Conservation (phyloP, 1,140 invertebrate genomes). For the Drepana arcuata region DNA sequence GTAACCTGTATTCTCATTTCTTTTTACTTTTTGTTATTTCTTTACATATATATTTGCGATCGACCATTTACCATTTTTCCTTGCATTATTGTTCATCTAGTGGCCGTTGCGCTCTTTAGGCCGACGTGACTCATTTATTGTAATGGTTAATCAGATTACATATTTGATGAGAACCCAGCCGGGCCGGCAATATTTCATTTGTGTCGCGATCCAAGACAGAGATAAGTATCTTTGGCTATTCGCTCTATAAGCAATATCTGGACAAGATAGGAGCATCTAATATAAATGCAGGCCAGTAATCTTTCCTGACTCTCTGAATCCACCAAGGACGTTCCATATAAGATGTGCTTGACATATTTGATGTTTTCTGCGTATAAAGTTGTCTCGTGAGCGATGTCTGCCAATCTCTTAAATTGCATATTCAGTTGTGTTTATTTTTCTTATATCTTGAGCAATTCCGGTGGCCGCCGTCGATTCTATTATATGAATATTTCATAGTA, state of each 20-base stretch:
- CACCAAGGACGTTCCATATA: constrained; percentile 17
- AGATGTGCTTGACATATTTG: constrained; percentile 2
- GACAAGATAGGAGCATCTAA: constrained; percentile 34
- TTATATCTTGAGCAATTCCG: constrained; percentile 13
- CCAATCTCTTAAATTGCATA: constrained; percentile 12
- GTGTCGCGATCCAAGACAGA: constrained; percentile 31
- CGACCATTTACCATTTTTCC: no score
- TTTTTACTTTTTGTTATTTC: no score
- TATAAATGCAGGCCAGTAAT: no score
- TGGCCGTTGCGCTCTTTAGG: constrained; percentile 16
- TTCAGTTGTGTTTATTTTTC: constrained; percentile 22
- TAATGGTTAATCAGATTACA: constrained; percentile 33
- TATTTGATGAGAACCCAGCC: constrained; percentile 35
- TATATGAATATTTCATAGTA: constrained; percentile 55
- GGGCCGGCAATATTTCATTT: constrained; percentile 41
- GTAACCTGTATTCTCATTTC: no score
- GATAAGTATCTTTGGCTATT: constrained; percentile 40
- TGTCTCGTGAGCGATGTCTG: constrained; percentile 15
- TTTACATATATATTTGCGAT: no score
- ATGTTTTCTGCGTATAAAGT: constrained; percentile 1
- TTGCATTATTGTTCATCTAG: constrained; percentile 19
- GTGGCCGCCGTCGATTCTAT: constrained; percentile 24
- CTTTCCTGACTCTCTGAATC: constrained; percentile 10
- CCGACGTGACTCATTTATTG: constrained; percentile 26
- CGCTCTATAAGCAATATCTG: constrained; percentile 33